phyloP scores from a whole-genome alignment of 2,888 invertebrate genomes.

The Cosmia pyralina region DNA sequence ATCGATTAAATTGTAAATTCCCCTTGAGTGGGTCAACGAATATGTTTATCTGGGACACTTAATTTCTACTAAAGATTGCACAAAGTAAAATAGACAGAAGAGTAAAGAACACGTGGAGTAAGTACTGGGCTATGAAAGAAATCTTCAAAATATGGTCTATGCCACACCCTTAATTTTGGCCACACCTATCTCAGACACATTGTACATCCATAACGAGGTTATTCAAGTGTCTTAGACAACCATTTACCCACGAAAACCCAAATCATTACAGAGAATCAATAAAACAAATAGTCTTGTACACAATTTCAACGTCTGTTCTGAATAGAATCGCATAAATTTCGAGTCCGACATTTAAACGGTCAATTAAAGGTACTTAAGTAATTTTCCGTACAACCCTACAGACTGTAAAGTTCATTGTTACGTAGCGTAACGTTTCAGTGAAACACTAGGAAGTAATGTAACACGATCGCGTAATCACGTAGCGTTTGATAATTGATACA shows the following conservation, averaged over 20 bases:
- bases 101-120: too few relatives aligned
- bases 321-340: conserved; percentile 22
- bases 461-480: conserved; percentile 57
- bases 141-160: too few relatives aligned
- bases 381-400: conserved; percentile 53
- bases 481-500: conserved; percentile 59
- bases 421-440: conserved; percentile 42
- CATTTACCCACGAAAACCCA: conserved; percentile 10
- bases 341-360: conserved; percentile 13
- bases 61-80: too few relatives aligned
- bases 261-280: conserved; percentile 26
- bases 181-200: too few relatives aligned
- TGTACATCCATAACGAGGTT: neutral
- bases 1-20: too few relatives aligned
- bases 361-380: conserved; percentile 33
- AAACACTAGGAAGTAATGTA: conserved; percentile 60
- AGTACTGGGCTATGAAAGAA: too few relatives aligned
- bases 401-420: conserved; percentile 43
- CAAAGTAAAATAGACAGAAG: too few relatives aligned
- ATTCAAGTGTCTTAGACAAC: conserved; percentile 1
- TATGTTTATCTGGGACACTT: too few relatives aligned
- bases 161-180: too few relatives aligned
- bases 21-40: too few relatives aligned
- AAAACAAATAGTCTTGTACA: conserved; percentile 17
- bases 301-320: conserved; percentile 24